Evolutionary conservation across 2,797 vertebrate genomes (phyloP), one percentile per base, ranked within the genome.

Genomic region (Anguilla pacifica): DNA sequence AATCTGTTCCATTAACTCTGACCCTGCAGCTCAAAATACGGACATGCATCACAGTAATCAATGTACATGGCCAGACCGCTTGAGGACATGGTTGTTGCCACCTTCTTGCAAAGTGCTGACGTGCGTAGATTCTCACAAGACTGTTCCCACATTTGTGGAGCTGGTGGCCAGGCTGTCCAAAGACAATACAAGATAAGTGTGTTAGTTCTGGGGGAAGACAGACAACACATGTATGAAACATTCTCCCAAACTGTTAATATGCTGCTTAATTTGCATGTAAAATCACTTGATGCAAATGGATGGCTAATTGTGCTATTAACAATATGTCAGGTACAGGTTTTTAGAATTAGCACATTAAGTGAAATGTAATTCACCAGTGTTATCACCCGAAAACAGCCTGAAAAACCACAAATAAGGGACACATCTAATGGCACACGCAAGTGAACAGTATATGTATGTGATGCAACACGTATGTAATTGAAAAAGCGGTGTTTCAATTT

Each of bases 81-180:
- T 19, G 15, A 15, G 1, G 46, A 22, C 13, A 83, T 10, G 1
- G 51, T 43, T 55, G 46, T 55, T 55, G 49, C 10, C 10, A 28
- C 25, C 2, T 28, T 3, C 51, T 51, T 55, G 25, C 17, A 31
- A 83, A 83, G 82, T 2, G 51, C 49, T 55, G 82, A 22, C 51
- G 51, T 13, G 53, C 25, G 53, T 83, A 49, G 82, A 51, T 83
- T 55, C 51, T 49, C n/a, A 25, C 39, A 22, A 4, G 43, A 83
- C 7, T 53, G 81, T 83, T 83, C 46, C 81, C 81, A 83, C 17
- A n/a, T n/a, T 17, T 51, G 15, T 17, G 43, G 9, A 51, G 83
- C n/a, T 55, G 49, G 51, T 57, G 51, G 15, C 31, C 49, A 84
- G 81, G 43, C 46, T 51, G 81, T 51, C 81, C 81, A 83, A 83